These are phyloP conservation scores for Oreochromis aureus DNA, from an alignment of 2,113 vertebrate genomes.

Conservation along the genomic window DNA sequence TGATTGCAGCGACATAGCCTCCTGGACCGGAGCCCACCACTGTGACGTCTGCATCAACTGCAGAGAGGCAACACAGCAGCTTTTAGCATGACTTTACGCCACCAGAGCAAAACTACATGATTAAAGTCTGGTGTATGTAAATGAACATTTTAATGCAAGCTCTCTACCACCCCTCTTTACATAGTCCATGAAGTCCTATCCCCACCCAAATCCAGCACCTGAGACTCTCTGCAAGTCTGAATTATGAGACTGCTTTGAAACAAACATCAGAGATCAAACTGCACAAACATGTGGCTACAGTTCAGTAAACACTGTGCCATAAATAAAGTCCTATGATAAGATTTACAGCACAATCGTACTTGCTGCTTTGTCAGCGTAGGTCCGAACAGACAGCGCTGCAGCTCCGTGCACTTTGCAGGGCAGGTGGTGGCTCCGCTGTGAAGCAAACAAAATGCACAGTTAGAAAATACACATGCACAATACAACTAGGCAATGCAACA, in stretches of 20 bases:
- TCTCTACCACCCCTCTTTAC: background rate
- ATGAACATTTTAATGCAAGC: background rate
- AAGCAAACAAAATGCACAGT: fast-evolving
- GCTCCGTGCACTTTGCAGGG: conserved; percentile 80
- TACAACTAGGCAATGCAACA: background rate
- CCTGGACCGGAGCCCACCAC: conserved; percentile 96
- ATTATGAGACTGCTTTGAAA: background rate
- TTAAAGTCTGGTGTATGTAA: background rate
- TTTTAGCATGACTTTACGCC: background rate
- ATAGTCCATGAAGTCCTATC: background rate
- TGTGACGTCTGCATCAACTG: conserved; percentile 94
- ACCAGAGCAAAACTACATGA: background rate
- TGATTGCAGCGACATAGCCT: conserved; percentile 97
- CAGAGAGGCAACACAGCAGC: background rate
- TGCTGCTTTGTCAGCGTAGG: conserved; percentile 83
- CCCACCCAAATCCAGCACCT: fast-evolving
- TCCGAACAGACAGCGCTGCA: conserved; percentile 75
- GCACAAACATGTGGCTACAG: background rate
- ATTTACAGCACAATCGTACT: conserved; percentile 60
- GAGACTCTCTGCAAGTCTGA: background rate
- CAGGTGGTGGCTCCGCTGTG: conserved; percentile 77
- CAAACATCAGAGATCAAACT: background rate
- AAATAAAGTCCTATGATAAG: background rate
- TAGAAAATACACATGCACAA: background rate
- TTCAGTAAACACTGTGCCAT: fast-evolving